These are phyloP conservation scores for Himalopsyche anomala DNA, from an alignment of 2,888 invertebrate genomes.

Conservation along the genomic window DNA sequence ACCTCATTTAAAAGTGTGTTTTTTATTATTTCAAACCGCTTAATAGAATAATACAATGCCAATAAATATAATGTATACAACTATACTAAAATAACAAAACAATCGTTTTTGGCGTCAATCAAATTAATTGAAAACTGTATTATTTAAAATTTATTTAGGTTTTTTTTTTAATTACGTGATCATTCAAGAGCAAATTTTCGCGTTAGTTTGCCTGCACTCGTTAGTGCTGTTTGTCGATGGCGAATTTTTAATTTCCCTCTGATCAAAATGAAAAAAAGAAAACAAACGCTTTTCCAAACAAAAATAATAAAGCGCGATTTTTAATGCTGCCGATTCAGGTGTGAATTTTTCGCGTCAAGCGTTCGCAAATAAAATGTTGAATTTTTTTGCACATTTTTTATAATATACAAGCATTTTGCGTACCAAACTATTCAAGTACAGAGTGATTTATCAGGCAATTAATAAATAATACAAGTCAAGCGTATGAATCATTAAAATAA, in stretches of 20 bases:
- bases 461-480: no score
- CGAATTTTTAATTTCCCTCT: conserved; percentile 47
- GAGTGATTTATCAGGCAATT: no score
- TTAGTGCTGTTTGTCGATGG: conserved; percentile 48
- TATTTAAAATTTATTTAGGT: not conserved
- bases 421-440: no score
- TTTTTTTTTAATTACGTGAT: not conserved
- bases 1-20: no score
- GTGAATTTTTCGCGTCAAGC: conserved; percentile 56
- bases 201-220: conserved; percentile 46
- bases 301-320: conserved; percentile 47
- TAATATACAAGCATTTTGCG: not conserved
- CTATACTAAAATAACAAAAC: no score
- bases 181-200: conserved; percentile 11
- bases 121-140: no score
- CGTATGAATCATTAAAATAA: no score
- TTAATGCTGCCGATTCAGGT: conserved; percentile 60
- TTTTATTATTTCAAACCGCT: no score
- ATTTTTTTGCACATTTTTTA: conserved; percentile 29
- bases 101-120: no score
- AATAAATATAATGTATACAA: no score
- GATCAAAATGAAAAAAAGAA: conserved; percentile 45
- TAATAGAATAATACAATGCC: no score
- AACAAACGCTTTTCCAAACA: conserved; percentile 45
- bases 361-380: conserved; percentile 40